Evolutionary conservation across 2,797 vertebrate species (phyloP), one percentile per base, ranked within the genome.

Genomic region (Heteromormyrus szaboi): DNA sequence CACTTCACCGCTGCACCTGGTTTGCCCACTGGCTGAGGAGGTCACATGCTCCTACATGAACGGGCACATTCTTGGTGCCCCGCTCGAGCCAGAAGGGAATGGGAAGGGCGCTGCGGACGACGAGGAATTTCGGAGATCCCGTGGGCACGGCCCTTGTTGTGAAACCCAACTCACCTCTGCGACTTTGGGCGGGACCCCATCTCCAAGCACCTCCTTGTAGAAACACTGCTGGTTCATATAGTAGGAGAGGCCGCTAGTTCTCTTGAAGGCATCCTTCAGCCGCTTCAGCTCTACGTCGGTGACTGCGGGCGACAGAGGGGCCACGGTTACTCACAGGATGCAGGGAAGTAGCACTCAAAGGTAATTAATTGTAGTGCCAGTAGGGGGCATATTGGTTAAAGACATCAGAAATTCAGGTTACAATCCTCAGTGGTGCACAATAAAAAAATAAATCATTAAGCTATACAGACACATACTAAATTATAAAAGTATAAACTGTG

Each of bases 191-290:
- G 99, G 99, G 89, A 99, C 98, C 90, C 97, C 98, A 95, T 99
- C 98, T 88, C 99, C 99, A 68, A 99, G 96, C 79, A 99, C 99
- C 91, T 99, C 99, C 92, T 96, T 97, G 95, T 97, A 97, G 96
- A 99, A 99, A 95, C 98, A 98, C 92, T 98, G 98, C 93, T 99
- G 98, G 93, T 96, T 97, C 98, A 99, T 99, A 92, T 99, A 99
- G 92, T 90, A 98, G 0, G 98, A 98, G 90, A 99, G 95, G 79
- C 99, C 99, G 89, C 99, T 99, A 87, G 99, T 99, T 93, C 99
- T 97, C 94, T 99, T 99, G 94, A 99, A 99, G 90, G 99, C 99
- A 98, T 99, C 98, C 94, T 98, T 98, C 93, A 99, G 96, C 92
- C 99, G 93, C 93, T 99, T 99, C 90, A 99, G 92, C 91, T 99